Base-by-base conservation (phyloP, 2,888 invertebrate genomes). In the Caenorhabditis imperialis region DNA sequence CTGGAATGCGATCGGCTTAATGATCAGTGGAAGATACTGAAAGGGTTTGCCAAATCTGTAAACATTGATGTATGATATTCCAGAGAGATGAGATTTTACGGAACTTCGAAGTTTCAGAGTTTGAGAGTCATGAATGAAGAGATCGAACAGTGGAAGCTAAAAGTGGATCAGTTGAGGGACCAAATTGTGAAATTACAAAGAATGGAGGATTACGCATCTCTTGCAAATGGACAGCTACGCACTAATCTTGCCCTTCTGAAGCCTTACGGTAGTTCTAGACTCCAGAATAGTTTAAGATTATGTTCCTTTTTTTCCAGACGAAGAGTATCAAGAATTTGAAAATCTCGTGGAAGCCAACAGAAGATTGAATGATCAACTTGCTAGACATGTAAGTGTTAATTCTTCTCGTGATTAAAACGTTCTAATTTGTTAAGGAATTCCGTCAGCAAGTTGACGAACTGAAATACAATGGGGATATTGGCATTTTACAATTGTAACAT, bases 281-380 rank as follows among this genome's bases (percentile, higher is more conserved):
- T 45, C n/a, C 1, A 7, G 2, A 20, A n/a, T 10, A 5, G 10
- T 25, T 55, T 22, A 4, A 16, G 10, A 25, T 5, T 2, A 38
- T 18, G 16, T 5, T 5, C 12, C 2, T 25, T 16, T 6, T 37
- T 30, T 62, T 63, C 10, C 44, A 75, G 75, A 75, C 27, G 53
- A 63, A 18, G 75, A 75, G 45, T 75, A 75, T 30, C 57, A 63
- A 44, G 63, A 75, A 27, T 75, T 75, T 14, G 75, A 75, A 16
- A 47, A 25, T 38, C 18, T 75, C 8, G 18, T 63, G 5, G 63
- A 75, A 42, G 20, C 51, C 12, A 70, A 70, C 33, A 62, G 63
- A 35, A 14, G 37, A 27, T 37, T 75, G 8, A 58, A 70, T 35
- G 42, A 48, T 40, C 45, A 75, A 53, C 42, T 69, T 8, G 58